Base-by-base conservation (phyloP, 2,797 vertebrate species). In the Schizothorax lantsangensis region DNA sequence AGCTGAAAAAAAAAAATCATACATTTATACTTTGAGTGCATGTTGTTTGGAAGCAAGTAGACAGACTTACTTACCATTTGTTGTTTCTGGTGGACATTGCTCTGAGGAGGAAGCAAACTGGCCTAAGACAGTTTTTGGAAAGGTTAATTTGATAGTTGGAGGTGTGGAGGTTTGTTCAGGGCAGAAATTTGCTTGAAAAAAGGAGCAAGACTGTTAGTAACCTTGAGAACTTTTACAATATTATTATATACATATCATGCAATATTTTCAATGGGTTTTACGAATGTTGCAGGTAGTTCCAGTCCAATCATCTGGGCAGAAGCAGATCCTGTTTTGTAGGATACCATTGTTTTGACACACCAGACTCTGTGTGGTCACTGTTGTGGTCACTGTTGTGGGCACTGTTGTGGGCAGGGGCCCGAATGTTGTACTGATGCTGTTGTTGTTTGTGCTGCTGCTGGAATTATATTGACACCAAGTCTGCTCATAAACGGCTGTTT, bases 21-120 rank as follows among this genome's bases (percentile, higher is more conserved):
- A 47, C 8, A 59, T 59, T n/a, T 10, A 62, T 62, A 26, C 40
- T 47, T 19, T 47, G 11, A 47, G 0, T 36, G 6, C 33, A 10
- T 15, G 36, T 36, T n/a, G n/a, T n/a, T n/a, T n/a, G n/a, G 4
- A 83, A 75, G 21, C 1, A 30, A 38, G 36, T 15, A 64, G 2
- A 59, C 17, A 83, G 72, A 59, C 19, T 21, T 8, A 23, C 64
- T 5, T 84, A 84, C 82, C 82, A 84, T 84, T 84, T 52, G 59
- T 10, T 66, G 45, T 77, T 8, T 5, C 0, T 15, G 12, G 1
- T 38, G 2, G 0, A 77, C 83, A 84, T 52, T 0, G 43, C 59
- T 84, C 30, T 52, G 0, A 2, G 1, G 83, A 84, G 5, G 43
- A 84, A 26, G 83, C 83, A 52, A 84, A 84, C 59, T 30, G 73